These are phyloP conservation scores for Macrosiphum euphorbiae DNA, from an alignment of 2,888 invertebrate genomes.

Conservation along the genomic window DNA sequence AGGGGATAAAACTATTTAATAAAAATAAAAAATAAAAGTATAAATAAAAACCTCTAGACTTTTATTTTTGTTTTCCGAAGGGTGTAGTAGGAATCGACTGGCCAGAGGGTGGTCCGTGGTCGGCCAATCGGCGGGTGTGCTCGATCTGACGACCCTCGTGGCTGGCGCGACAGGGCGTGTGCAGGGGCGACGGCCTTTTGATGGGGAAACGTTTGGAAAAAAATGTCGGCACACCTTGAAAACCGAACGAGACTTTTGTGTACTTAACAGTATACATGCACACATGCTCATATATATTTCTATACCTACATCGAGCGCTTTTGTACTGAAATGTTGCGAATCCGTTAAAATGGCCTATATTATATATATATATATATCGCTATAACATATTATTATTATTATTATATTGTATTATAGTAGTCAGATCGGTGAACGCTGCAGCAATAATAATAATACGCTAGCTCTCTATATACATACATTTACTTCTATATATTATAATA, in stretches of 20 bases:
- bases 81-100: neutral
- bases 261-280: neutral
- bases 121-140: neutral
- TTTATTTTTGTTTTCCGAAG: neutral
- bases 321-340: neutral
- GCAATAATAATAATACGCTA: neutral
- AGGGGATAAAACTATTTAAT: too few species aligned
- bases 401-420: neutral
- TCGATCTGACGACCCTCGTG: neutral
- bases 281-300: neutral
- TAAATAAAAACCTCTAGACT: neutral
- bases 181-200: neutral
- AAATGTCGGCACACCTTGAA: conserved; percentile 14
- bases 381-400: neutral
- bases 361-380: neutral
- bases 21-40: neutral
- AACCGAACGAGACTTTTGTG: neutral
- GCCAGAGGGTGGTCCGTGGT: neutral
- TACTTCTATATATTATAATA: neutral
- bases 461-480: neutral
- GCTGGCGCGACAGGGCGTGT: neutral
- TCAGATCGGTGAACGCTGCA: neutral
- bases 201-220: neutral
- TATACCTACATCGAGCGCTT: neutral
- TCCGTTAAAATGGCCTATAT: neutral